These are phyloP conservation scores for Vulpes lagopus DNA, from an alignment of 2,113 vertebrate species.

Conservation along the genomic window DNA sequence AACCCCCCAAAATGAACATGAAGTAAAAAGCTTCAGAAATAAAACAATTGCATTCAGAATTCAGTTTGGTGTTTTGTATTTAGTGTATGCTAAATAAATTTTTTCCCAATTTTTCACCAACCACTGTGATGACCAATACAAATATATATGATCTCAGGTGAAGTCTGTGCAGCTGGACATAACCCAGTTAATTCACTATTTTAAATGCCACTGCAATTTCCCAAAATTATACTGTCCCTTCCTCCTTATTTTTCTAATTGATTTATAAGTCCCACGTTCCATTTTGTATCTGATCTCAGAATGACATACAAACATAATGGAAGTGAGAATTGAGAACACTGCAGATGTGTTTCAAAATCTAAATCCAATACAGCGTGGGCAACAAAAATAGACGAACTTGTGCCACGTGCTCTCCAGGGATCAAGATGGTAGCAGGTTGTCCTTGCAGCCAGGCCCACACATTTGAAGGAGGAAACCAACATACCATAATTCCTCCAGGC, in stretches of 20 bases:
- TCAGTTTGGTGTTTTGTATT: background rate
- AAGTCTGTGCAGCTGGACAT: background rate
- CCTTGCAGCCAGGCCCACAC: background rate
- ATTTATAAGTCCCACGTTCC: background rate
- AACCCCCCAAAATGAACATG: background rate
- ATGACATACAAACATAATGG: background rate
- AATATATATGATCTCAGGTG: background rate
- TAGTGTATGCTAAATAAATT: background rate
- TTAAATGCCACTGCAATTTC: background rate
- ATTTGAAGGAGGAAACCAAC: background rate
- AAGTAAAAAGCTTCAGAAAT: constrained; percentile 24
- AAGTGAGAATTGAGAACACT: background rate
- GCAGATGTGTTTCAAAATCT: background rate
- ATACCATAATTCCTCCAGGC: background rate
- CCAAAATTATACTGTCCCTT: background rate
- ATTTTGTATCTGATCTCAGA: constrained; percentile 19
- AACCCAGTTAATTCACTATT: background rate
- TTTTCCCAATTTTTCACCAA: background rate
- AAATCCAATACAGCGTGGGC: background rate
- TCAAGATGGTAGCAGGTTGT: background rate
- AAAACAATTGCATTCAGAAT: background rate
- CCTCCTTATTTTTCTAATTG: background rate
- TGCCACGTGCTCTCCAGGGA: background rate
- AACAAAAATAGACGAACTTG: background rate
- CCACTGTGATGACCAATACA: background rate